phyloP scores from a whole-genome alignment of 2,888 invertebrate genomes.

The Proisotoma minuta region DNA sequence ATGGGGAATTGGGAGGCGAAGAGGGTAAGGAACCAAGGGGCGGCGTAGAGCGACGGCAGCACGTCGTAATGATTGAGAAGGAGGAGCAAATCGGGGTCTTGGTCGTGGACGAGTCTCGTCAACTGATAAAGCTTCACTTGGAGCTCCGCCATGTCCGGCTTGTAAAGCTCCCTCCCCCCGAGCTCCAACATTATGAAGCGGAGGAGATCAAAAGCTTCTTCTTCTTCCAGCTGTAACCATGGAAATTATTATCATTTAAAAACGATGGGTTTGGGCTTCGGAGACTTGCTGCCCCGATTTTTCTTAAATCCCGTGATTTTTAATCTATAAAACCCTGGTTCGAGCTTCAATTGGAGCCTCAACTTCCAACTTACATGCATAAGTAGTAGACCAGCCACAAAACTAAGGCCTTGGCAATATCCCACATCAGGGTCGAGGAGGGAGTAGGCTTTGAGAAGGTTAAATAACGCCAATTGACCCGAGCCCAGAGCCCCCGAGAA shows the following conservation, averaged over 20 bases:
- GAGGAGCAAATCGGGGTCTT: slow-evolving; percentile 77
- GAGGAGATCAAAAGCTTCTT: slow-evolving; percentile 78
- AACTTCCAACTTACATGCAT: slow-evolving; percentile 69
- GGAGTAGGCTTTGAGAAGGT: slow-evolving; percentile 92
- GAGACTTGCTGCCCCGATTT: background rate
- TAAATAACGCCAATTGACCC: slow-evolving; percentile 88
- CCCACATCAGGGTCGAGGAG: slow-evolving; percentile 89
- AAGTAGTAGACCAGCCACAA: slow-evolving; percentile 87
- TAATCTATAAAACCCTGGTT: background rate
- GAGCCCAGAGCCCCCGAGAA: slow-evolving; percentile 86
- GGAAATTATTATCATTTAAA: background rate
- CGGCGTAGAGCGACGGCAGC: slow-evolving; percentile 88
- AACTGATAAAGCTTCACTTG: slow-evolving; percentile 88
- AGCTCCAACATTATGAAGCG: slow-evolving; percentile 88
- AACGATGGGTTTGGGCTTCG: background rate
- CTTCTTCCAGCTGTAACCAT: slow-evolving; percentile 77
- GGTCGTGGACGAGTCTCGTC: slow-evolving; percentile 83
- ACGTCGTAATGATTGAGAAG: slow-evolving; percentile 74
- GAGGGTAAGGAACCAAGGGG: slow-evolving; percentile 92
- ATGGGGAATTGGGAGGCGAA: slow-evolving; percentile 96
- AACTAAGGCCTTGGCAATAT: slow-evolving; percentile 94
- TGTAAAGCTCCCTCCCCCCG: slow-evolving; percentile 79
- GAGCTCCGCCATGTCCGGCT: slow-evolving; percentile 90
- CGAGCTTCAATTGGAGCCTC: background rate
- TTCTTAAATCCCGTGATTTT: background rate